phyloP scores from a whole-genome alignment of 2,888 invertebrate species.

The Scaptomyza polygonia region DNA sequence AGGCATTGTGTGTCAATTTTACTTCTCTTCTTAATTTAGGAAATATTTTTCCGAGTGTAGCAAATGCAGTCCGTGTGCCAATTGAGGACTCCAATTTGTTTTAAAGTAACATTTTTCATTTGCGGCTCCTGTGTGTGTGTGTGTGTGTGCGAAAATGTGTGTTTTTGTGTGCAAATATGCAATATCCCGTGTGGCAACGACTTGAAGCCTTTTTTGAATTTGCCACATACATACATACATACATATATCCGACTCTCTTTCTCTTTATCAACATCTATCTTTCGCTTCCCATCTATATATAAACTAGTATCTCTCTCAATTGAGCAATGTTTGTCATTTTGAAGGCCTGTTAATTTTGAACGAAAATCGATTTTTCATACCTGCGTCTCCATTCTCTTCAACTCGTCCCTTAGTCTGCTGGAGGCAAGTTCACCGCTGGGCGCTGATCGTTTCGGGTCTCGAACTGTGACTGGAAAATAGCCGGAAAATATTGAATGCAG shows the following conservation, averaged over 20 bases:
- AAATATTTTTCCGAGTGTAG: background rate
- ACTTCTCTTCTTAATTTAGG: background rate
- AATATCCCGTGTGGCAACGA: slow-evolving; percentile 73
- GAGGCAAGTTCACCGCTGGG: slow-evolving; percentile 9
- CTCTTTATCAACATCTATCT: slow-evolving; percentile 2
- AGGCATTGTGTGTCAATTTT: too few relatives aligned
- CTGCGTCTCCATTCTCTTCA: background rate
- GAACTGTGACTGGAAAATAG: slow-evolving; percentile 56
- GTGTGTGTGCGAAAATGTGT: slow-evolving; percentile 13
- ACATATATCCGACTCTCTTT: background rate
- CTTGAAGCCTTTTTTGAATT: slow-evolving; percentile 45
- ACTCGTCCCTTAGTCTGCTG: background rate
- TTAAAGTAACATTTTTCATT: slow-evolving; percentile 78
- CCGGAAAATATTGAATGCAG: slow-evolving; percentile 76
- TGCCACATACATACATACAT: slow-evolving; percentile 1
- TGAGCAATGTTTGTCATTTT: slow-evolving; percentile 78
- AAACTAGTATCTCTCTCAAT: slow-evolving; percentile 27
- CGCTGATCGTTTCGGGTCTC: slow-evolving; percentile 46
- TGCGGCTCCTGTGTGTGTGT: slow-evolving; percentile 10
- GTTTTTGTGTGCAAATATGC: slow-evolving; percentile 64
- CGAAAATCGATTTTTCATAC: slow-evolving; percentile 75
- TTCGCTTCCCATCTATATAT: slow-evolving; percentile 4
- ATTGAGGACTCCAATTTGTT: slow-evolving; percentile 63
- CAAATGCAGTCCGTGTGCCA: slow-evolving; percentile 40
- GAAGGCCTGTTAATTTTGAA: slow-evolving; percentile 79